Evolutionary conservation across 2,888 invertebrate genomes (phyloP), one percentile per base, ranked within the genome.

Genomic region (Heliconius charithonia): DNA sequence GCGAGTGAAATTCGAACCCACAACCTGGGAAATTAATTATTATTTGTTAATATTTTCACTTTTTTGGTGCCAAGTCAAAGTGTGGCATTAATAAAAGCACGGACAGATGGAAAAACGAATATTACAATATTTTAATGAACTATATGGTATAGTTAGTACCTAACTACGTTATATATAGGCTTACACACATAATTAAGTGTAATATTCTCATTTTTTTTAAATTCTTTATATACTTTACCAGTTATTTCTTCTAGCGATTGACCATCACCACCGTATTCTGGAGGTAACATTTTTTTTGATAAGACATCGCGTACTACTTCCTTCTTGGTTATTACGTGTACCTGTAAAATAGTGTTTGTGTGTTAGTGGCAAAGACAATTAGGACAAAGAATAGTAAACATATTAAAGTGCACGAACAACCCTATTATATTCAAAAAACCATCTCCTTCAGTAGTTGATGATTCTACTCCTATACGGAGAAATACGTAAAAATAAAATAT

Each of bases 211-310:
- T 37, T 13, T 6, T 41, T 4, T 41, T 69, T 16, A n/a, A n/a
- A 16, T 59, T 56, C 4, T 32, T n/a, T 59, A 13, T 37, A 25
- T 25, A 62, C 0, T 27, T 29, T 77, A 84, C 85, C 84, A 69
- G 77, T 77, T 22, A 84, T 79, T 81, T 83, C 91, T 75, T 90
- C 86, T 13, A 95, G 85, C 2, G 94, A 87, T 4, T 93, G 95
- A n/a, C 91, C 95, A 16, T 93, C 90, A 0, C 96, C 96, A 19
- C 96, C 96, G 85, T 96, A 96, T 85, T 96, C 96, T 27, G 85
- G 85, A 0, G 96, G 96, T 71, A 96, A 87, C 69, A 95, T 87
- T 13, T 91, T 89, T 79, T 93, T 92, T 1, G 96, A 95, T 56
- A 96, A 89, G 62, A 90, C 82, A 81, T 95, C 87, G 82, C 94